Percentiles rank a stretch among this genome's conserved stretches.
Conservation (phyloP, 2,888 invertebrate species). For the Lissonota sp. region DNA sequence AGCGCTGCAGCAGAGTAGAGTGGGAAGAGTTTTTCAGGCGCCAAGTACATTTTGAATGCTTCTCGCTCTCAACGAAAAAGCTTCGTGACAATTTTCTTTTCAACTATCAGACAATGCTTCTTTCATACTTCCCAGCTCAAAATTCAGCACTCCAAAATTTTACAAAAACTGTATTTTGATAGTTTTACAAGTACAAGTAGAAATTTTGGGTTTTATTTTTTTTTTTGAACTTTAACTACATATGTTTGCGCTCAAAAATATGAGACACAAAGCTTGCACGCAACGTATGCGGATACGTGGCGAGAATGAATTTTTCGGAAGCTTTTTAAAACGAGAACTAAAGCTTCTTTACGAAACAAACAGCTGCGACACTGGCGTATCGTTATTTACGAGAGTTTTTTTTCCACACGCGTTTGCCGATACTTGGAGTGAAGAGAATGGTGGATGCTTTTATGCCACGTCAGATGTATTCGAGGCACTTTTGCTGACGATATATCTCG, state of each 20-base stretch:
- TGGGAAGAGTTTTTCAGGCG: neutral
- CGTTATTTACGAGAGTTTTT: conserved; percentile 54
- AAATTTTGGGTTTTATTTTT: too few relatives aligned
- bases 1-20: neutral
- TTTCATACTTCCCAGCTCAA: neutral
- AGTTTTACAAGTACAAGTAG: too few relatives aligned
- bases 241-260: too few relatives aligned
- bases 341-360: conserved; percentile 9
- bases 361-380: conserved; percentile 42
- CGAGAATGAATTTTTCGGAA: neutral
- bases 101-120: neutral
- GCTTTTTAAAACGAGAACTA: neutral
- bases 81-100: too few relatives aligned
- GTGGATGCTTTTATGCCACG: conserved; percentile 1
- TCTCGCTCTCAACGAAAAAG: neutral
- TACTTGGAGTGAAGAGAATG: conserved; percentile 17
- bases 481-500: conserved; percentile 41
- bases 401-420: conserved; percentile 14
- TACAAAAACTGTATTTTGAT: too few relatives aligned
- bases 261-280: too few relatives aligned
- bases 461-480: conserved; percentile 23
- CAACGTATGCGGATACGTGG: too few relatives aligned
- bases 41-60: neutral
- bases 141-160: neutral
- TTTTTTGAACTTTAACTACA: too few relatives aligned